Base-by-base conservation (phyloP, 2,113 vertebrate species). In the Pipra filicauda region DNA sequence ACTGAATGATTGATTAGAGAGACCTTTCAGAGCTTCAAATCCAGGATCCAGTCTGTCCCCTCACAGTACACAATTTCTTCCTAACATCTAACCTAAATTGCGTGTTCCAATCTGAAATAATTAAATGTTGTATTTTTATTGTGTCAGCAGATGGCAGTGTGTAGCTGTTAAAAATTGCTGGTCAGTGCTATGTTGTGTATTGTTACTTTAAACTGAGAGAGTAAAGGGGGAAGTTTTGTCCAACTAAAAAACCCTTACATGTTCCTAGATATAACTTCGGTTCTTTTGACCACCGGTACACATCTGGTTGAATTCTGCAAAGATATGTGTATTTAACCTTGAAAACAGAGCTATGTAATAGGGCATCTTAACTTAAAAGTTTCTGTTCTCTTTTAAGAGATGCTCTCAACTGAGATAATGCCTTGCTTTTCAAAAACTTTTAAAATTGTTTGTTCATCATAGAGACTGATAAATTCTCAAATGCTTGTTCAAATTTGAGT, bases 121-220 rank as follows among this genome's bases (percentile, higher is more conserved):
- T 70, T 54, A 33, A 51, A 33, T 26, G 85, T 51, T 76, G 31
- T 79, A 9, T 58, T 54, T 85, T 64, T 48, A 35, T 35, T 49
- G 11, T 35, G 67, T 43, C 83, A 73, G 90, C 76, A 96, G 97
- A 58, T 97, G 96, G 95, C 95, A 88, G 74, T 91, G 44, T 91
- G 48, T 54, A 72, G 41, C 88, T 91, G 41, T 66, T 89, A 59
- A 81, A 77, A 41, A n/a, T 4, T 61, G 19, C 22, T 58, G 37
- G 23, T 62, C 58, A 24, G 30, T 41, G 33, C 16, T 24, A 0
- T 6, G 11, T 13, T 37, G 8, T 4, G 75, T 12, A 27, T 22
- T 73, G 20, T 70, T 48, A 14, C 8, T 33, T 52, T 48, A 30
- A 35, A 37, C 39, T n/a, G 27, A 33, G 17, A 27, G 43, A 55